Percentiles rank a stretch among this genome's conserved stretches.
Evolutionary conservation across 1,140 invertebrate species (phyloP).

Genomic region (Eriocheir sinensis): DNA sequence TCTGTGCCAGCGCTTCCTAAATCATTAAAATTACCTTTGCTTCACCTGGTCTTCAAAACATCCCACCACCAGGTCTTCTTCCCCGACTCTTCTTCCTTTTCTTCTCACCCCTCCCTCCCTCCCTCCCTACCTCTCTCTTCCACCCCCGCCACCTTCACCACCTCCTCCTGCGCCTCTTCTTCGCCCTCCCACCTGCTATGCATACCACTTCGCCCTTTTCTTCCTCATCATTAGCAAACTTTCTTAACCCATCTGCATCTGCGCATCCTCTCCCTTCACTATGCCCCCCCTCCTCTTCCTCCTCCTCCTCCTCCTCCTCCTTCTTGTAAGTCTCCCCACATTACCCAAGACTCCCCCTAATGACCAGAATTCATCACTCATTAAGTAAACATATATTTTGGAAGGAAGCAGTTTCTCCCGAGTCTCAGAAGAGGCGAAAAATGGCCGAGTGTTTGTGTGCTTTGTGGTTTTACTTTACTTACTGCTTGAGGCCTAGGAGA

Average conservation of each 20-base stretch:
- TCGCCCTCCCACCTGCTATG: not conserved
- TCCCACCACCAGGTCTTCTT: constrained; percentile 11
- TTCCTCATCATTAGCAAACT: constrained; percentile 25
- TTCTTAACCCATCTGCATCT: constrained; percentile 24
- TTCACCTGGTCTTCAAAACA: constrained; percentile 9
- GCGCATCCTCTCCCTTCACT: not conserved
- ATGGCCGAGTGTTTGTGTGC: not conserved
- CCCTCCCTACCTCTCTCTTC: not conserved
- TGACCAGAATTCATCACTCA: constrained; percentile 14
- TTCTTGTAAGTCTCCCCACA: constrained; percentile 14
- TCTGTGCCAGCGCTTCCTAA: not conserved
- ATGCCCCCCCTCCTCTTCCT: not conserved
- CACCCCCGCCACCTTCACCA: not conserved
- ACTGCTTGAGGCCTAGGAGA: not conserved
- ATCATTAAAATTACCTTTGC: not conserved
- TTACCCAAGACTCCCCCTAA: not conserved
- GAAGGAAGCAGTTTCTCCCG: not conserved
- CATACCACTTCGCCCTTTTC: constrained; percentile 20
- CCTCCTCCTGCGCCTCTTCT: no score
- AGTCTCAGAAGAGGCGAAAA: not conserved
- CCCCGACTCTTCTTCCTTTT: not conserved
- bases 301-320: no score
- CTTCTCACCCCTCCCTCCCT: not conserved
- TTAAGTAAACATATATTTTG: constrained; percentile 16
- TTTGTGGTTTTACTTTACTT: no score